These are phyloP conservation scores for Aethina tumida DNA, from an alignment of 1,140 invertebrate species.

Conservation along the genomic window DNA sequence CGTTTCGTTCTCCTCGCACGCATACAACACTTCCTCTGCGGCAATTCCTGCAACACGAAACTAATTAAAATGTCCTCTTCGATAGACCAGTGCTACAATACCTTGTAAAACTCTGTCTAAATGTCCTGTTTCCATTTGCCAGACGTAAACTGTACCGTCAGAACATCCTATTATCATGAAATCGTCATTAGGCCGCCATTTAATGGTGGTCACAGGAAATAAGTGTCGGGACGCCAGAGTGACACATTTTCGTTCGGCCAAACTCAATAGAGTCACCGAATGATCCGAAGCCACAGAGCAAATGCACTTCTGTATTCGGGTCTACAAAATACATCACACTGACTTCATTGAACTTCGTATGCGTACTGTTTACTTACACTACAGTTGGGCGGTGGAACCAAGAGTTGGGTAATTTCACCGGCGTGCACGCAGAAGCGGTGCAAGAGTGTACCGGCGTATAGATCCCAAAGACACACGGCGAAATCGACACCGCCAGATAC, in stretches of 20 bases:
- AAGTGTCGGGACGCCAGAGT: conserved; percentile 92
- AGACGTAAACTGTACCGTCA: conserved; percentile 96
- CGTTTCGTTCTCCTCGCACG: conserved; percentile 81
- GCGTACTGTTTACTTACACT: conserved; percentile 52
- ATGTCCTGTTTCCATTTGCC: conserved; percentile 99
- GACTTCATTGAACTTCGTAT: not conserved
- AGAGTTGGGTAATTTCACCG: conserved; percentile 79
- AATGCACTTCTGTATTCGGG: conserved; percentile 86
- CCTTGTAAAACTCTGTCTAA: conserved; percentile 90
- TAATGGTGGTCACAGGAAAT: conserved; percentile 92
- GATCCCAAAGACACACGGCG: conserved; percentile 94
- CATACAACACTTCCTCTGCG: conserved; percentile 91
- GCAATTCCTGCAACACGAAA: conserved; percentile 57
- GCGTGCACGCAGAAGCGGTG: conserved; percentile 97
- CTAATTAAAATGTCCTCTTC: conserved; percentile 1
- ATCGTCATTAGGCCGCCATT: conserved; percentile 95
- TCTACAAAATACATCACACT: conserved; percentile 42
- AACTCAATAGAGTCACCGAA: conserved; percentile 86
- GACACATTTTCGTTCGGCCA: conserved; percentile 91
- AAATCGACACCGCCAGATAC: conserved; percentile 97
- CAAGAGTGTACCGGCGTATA: conserved; percentile 79
- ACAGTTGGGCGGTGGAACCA: conserved; percentile 87
- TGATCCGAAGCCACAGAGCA: conserved; percentile 97
- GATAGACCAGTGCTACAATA: conserved; percentile 23
- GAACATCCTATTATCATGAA: conserved; percentile 97